Evolutionary conservation across 2,888 invertebrate genomes (phyloP).

Genomic region (Sinohyriopsis cumingii): DNA sequence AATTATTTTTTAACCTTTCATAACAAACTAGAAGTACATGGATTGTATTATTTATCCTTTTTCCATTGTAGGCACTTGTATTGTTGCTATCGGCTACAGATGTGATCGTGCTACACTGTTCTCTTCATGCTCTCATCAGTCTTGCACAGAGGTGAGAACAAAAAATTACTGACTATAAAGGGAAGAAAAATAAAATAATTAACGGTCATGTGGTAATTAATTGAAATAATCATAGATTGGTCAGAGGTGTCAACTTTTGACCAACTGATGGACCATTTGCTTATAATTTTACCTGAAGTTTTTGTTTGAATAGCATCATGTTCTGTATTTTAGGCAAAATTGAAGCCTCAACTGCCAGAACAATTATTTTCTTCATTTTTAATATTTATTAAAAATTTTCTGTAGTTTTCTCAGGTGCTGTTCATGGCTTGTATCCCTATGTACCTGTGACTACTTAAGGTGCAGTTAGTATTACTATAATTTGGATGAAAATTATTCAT

Average conservation of each 20-base stretch:
- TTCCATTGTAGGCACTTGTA: conserved; percentile 36
- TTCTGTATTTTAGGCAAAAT: background rate
- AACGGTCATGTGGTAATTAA: background rate
- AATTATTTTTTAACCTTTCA: too few species aligned
- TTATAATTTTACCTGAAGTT: background rate
- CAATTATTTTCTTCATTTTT: too few species aligned
- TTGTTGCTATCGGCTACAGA: conserved; percentile 65
- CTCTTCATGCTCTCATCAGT: conserved; percentile 67
- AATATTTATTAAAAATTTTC: too few species aligned
- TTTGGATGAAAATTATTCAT: background rate
- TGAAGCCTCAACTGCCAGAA: background rate
- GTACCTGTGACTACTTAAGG: too few species aligned
- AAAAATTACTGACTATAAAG: background rate
- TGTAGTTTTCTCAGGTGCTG: too few species aligned
- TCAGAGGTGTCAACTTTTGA: too few species aligned
- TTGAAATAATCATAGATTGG: background rate
- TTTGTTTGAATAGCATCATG: background rate
- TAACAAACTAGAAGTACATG: background rate
- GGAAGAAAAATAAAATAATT: too few species aligned
- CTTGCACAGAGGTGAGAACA: conserved; percentile 65
- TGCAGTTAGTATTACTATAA: too few species aligned
- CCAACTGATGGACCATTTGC: too few species aligned
- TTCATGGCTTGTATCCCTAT: too few species aligned
- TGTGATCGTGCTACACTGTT: conserved; percentile 69
- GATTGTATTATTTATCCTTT: conserved; percentile 1